phyloP scores from a whole-genome alignment of 2,888 invertebrate genomes.

The Scrobipalpa costella region DNA sequence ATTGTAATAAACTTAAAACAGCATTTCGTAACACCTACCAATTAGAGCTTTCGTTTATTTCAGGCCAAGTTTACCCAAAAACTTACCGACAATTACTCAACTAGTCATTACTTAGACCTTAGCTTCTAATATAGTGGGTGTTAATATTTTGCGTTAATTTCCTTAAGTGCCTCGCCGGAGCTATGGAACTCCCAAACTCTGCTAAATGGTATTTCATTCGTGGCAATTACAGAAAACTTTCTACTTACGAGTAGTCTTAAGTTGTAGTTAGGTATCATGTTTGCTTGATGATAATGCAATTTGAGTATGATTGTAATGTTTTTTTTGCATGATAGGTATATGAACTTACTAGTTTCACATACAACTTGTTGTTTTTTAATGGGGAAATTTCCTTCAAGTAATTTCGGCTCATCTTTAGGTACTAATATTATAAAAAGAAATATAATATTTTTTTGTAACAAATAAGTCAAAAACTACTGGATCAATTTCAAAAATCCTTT shows the following conservation, averaged over 20 bases:
- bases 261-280: slow-evolving; percentile 1
- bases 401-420: no score
- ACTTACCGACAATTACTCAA: background rate
- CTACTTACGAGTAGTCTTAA: background rate
- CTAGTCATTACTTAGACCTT: slow-evolving; percentile 1
- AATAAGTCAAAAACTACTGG: no score
- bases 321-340: no score
- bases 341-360: no score
- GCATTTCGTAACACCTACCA: background rate
- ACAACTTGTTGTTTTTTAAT: no score
- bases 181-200: background rate
- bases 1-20: background rate
- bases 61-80: background rate
- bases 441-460: no score
- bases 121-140: background rate
- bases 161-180: slow-evolving; percentile 6
- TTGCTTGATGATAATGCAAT: background rate
- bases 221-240: slow-evolving; percentile 8
- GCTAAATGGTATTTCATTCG: slow-evolving; percentile 12
- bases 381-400: no score
- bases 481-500: no score
- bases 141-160: slow-evolving; percentile 12
- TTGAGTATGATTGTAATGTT: background rate
- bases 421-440: no score
- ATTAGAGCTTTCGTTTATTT: background rate